Percentiles rank a stretch among this genome's conserved stretches.
Evolutionary conservation across 2,113 vertebrate species (phyloP).

Genomic region (Pionites leucogaster): DNA sequence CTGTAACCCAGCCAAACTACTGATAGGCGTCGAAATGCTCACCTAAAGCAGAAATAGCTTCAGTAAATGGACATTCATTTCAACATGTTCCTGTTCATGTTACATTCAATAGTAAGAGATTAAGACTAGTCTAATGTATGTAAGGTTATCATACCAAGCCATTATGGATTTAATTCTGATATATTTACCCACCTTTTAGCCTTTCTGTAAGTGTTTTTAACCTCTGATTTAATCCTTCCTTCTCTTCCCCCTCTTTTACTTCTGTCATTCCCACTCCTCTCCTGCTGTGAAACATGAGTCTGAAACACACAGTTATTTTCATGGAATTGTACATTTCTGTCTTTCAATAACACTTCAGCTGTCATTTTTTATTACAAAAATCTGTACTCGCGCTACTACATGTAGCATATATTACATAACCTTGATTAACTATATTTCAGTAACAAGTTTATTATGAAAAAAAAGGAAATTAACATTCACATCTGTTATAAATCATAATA

Average conservation of each 20-base stretch:
- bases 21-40: background rate
- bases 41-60: background rate
- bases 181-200: background rate
- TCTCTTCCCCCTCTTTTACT: background rate
- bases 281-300: background rate
- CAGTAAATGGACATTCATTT: background rate
- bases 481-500: background rate
- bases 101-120: background rate
- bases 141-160: background rate
- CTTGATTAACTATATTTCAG: background rate
- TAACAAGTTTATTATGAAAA: background rate
- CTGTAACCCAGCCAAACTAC: background rate
- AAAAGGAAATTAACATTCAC: background rate
- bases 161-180: background rate
- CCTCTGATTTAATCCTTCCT: background rate
- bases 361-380: background rate
- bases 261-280: background rate
- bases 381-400: background rate
- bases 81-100: background rate
- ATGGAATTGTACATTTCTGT: background rate
- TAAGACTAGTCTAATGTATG: background rate
- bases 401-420: background rate
- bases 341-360: background rate
- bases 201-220: background rate
- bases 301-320: background rate